Evolutionary conservation across 2,888 invertebrate genomes (phyloP).

Genomic region (Drosophila subquinaria): DNA sequence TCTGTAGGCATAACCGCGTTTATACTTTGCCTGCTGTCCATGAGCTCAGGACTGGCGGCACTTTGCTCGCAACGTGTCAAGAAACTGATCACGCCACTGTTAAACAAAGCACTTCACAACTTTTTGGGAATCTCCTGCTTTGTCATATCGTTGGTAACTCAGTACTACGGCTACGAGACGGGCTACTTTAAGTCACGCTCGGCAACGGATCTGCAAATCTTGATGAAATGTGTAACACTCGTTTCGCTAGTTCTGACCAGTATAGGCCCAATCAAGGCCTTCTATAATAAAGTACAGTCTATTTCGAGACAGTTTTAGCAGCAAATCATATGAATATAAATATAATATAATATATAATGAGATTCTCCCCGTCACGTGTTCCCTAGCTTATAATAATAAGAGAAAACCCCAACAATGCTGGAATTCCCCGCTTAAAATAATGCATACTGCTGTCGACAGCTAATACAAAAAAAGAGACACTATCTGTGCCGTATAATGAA

Average conservation of each 20-base stretch:
- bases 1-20: constrained; percentile 80
- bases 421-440: constrained; percentile 23
- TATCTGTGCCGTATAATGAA: constrained; percentile 3
- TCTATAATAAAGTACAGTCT: constrained; percentile 64
- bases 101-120: constrained; percentile 83
- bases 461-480: background rate
- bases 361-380: constrained; percentile 16
- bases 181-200: constrained; percentile 74
- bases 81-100: constrained; percentile 72
- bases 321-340: background rate
- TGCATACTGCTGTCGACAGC: constrained; percentile 3
- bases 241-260: constrained; percentile 74
- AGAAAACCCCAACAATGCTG: constrained; percentile 19
- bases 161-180: constrained; percentile 83
- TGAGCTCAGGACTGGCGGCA: constrained; percentile 79
- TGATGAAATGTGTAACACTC: constrained; percentile 82
- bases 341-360: background rate
- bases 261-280: constrained; percentile 77
- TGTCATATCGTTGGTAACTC: constrained; percentile 78
- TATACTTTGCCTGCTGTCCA: constrained; percentile 78
- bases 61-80: constrained; percentile 77
- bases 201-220: constrained; percentile 66
- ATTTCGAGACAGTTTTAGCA: constrained; percentile 62
- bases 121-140: constrained; percentile 80
- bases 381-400: background rate